phyloP scores from a whole-genome alignment of 2,113 vertebrate genomes.

The western clawed frog (Xenopus tropicalis) region UCB_Xtro_10.0 CM004444.2:173259501-173260000 shows the following conservation, averaged over 20 bases:
- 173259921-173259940: too few relatives aligned
- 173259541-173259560: neutral
- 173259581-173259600: too few relatives aligned
- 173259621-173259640: neutral
- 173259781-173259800: neutral
- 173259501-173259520: conserved; percentile 20
- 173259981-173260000: too few relatives aligned
- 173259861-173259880: too few relatives aligned
- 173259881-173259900: too few relatives aligned
- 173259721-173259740: neutral
- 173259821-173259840: too few relatives aligned
- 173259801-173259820: too few relatives aligned
- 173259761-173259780: conserved; percentile 39
- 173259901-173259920: too few relatives aligned
- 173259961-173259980: too few relatives aligned
- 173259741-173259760: conserved; percentile 13
- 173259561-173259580: neutral
- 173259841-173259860: too few relatives aligned
- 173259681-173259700: conserved; percentile 8
- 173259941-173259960: too few relatives aligned
- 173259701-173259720: neutral
- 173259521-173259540: conserved; percentile 1
- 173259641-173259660: conserved; percentile 12
- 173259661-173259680: conserved; percentile 28
- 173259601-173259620: too few relatives aligned